Conservation (phyloP, 2,888 invertebrate species). For the Leucania comma region DNA sequence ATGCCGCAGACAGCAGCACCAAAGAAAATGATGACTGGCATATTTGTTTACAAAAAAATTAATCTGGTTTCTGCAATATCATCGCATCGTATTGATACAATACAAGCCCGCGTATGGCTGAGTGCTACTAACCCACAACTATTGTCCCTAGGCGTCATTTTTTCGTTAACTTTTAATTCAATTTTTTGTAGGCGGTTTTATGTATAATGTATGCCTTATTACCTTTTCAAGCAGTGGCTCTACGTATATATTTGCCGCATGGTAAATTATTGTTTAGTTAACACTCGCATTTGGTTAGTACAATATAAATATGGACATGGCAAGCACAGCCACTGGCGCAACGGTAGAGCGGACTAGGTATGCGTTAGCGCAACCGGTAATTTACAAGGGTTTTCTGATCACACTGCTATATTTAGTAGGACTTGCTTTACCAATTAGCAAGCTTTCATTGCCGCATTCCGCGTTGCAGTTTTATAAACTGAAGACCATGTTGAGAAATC, state of each 20-base stretch:
- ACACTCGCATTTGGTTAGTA: slow-evolving; percentile 58
- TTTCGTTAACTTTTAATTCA: slow-evolving; percentile 28
- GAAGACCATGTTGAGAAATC: slow-evolving; percentile 65
- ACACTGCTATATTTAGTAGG: slow-evolving; percentile 69
- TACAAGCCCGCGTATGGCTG: slow-evolving; percentile 62
- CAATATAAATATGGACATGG: slow-evolving; percentile 73
- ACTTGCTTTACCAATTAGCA: slow-evolving; percentile 61
- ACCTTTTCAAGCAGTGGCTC: slow-evolving; percentile 7
- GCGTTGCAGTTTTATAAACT: slow-evolving; percentile 59
- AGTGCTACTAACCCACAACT: slow-evolving; percentile 74
- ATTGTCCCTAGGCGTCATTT: slow-evolving; percentile 45
- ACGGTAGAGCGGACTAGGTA: slow-evolving; percentile 64
- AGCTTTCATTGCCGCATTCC: slow-evolving; percentile 79
- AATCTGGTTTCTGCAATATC: slow-evolving; percentile 74
- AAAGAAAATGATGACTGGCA: slow-evolving; percentile 78
- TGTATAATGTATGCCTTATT: neutral
- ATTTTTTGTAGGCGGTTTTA: slow-evolving; percentile 13
- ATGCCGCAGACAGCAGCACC: slow-evolving; percentile 73
- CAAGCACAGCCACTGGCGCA: slow-evolving; percentile 66
- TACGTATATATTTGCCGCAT: slow-evolving; percentile 36
- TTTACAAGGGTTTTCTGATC: slow-evolving; percentile 73
- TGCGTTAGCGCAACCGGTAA: slow-evolving; percentile 71
- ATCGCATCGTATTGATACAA: slow-evolving; percentile 70
- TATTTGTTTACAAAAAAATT: slow-evolving; percentile 63
- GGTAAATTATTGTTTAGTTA: slow-evolving; percentile 48